Percentiles rank a stretch among this genome's conserved stretches.
These are phyloP conservation scores for Drosophila algonquin DNA, from an alignment of 2,888 invertebrate species.

Conservation along the genomic window DNA sequence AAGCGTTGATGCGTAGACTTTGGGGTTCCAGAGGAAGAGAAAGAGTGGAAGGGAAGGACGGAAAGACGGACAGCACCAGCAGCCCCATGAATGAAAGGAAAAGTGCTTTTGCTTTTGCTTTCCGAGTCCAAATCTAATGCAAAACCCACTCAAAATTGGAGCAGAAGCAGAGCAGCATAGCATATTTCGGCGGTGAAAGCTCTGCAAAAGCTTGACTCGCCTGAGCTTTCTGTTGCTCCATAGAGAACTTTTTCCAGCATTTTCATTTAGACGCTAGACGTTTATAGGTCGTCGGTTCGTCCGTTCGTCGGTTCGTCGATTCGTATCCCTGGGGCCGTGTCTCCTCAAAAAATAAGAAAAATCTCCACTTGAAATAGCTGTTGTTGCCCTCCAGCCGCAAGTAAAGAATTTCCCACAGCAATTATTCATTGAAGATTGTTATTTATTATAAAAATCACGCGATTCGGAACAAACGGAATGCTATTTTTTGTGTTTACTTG, in stretches of 20 bases:
- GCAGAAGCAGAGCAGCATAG: conserved; percentile 18
- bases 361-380: conserved; percentile 29
- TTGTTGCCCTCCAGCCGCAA: not conserved
- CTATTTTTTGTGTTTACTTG: conserved; percentile 42
- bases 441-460: conserved; percentile 17
- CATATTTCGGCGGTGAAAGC: conserved; percentile 15
- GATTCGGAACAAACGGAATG: conserved; percentile 6
- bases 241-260: conserved; percentile 59
- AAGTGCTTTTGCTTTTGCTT: conserved; percentile 3
- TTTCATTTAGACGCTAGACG: conserved; percentile 61
- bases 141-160: conserved; percentile 36
- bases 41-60: not conserved
- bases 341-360: conserved; percentile 11
- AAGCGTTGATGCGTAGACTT: conserved; percentile 58
- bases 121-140: not conserved
- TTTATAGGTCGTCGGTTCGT: conserved; percentile 52
- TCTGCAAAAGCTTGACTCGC: conserved; percentile 21
- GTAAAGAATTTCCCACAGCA: conserved; percentile 4
- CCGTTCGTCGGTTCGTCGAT: conserved; percentile 39
- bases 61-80: not conserved
- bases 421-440: conserved; percentile 31
- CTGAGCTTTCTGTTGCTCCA: conserved; percentile 54
- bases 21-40: not conserved
- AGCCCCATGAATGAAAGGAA: conserved; percentile 21
- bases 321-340: not conserved